phyloP scores from a whole-genome alignment of 2,113 vertebrate genomes.

The Takifugu bimaculatus region DNA sequence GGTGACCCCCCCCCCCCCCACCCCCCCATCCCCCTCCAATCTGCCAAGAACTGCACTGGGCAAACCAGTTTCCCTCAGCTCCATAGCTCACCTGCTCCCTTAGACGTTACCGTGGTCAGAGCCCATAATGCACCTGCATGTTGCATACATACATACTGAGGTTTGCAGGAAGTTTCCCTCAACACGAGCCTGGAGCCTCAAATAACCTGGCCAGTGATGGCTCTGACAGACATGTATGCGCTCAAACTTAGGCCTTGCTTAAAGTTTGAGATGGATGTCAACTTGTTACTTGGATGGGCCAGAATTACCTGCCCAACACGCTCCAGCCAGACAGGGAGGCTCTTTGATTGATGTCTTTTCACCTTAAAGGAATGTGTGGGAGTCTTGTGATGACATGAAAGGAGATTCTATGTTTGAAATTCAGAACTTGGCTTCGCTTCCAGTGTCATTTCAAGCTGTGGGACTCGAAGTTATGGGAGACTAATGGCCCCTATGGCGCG shows the following conservation, averaged over 20 bases:
- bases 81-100: constrained; percentile 34
- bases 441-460: no score
- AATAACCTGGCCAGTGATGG: constrained; percentile 28
- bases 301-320: constrained; percentile 12
- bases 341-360: constrained; percentile 44
- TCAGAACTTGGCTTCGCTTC: no score
- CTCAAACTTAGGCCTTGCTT: constrained; percentile 52
- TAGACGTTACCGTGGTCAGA: constrained; percentile 35
- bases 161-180: constrained; percentile 35
- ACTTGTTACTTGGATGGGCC: constrained; percentile 20
- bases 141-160: constrained; percentile 62
- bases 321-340: constrained; percentile 10
- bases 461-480: no score
- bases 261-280: constrained; percentile 53
- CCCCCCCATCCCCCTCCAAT: no score
- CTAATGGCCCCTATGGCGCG: no score
- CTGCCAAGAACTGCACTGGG: no score
- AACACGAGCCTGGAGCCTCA: constrained; percentile 30
- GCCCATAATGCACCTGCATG: constrained; percentile 45
- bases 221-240: constrained; percentile 44
- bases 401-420: no score
- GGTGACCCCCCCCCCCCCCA: no score
- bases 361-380: constrained; percentile 17
- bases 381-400: not conserved
- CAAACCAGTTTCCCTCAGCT: not conserved